phyloP scores from a whole-genome alignment of 2,113 vertebrate species.

The Bufo gargarizans region DNA sequence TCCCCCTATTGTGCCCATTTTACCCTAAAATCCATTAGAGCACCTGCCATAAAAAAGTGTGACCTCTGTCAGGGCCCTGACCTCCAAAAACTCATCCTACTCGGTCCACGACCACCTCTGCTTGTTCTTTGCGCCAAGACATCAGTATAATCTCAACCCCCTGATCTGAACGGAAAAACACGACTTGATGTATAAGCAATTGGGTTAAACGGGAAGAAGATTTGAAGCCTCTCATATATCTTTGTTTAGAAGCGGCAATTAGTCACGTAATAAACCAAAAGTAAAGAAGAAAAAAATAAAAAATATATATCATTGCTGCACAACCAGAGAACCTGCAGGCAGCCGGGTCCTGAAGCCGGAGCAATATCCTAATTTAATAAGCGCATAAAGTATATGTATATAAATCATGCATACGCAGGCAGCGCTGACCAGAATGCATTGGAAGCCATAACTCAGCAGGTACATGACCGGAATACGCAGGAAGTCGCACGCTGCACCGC shows the following conservation, averaged over 20 bases:
- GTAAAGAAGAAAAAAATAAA: background rate
- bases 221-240: conserved; percentile 29
- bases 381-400: conserved; percentile 49
- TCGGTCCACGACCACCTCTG: too few relatives aligned
- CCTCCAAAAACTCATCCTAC: too few relatives aligned
- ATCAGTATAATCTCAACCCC: background rate
- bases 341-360: background rate
- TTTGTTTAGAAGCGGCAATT: background rate
- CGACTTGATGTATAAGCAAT: conserved; percentile 2
- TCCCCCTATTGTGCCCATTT: background rate
- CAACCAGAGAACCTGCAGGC: background rate
- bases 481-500: background rate
- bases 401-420: conserved; percentile 45
- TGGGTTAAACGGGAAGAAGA: conserved; percentile 26
- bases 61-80: too few relatives aligned
- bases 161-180: background rate
- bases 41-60: too few relatives aligned
- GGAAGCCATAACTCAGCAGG: conserved; percentile 15
- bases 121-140: too few relatives aligned
- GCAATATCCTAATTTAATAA: conserved; percentile 51
- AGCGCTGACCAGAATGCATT: conserved; percentile 45
- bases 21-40: too few relatives aligned
- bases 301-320: background rate
- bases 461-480: conserved; percentile 43
- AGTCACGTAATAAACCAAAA: conserved; percentile 21